Conservation (phyloP, 2,113 vertebrate genomes). For the Andinoacara biseriatus region DNA sequence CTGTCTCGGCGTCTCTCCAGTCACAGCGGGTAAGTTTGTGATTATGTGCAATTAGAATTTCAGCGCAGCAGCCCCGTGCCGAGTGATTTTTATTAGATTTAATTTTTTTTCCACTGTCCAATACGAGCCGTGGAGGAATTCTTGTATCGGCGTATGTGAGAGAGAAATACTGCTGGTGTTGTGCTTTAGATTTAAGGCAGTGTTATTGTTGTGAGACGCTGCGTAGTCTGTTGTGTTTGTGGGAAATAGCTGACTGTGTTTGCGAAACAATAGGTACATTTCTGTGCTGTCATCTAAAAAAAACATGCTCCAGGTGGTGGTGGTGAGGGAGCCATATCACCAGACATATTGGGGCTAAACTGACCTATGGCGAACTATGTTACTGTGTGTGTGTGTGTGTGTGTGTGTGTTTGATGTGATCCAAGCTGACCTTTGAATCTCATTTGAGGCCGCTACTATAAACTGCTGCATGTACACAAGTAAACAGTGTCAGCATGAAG, state of each 20-base stretch:
- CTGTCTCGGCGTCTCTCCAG: constrained; percentile 73
- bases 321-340: background rate
- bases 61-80: background rate
- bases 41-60: constrained; percentile 13
- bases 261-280: constrained; percentile 1
- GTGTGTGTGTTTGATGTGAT: constrained; percentile 9
- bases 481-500: background rate
- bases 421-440: constrained; percentile 52
- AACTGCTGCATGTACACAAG: background rate
- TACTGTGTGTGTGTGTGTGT: background rate
- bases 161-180: background rate
- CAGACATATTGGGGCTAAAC: background rate
- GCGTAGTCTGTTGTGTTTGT: constrained; percentile 30
- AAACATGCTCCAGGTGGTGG: background rate
- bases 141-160: constrained; percentile 13
- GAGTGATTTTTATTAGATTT: background rate
- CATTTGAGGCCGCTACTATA: constrained; percentile 27
- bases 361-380: background rate
- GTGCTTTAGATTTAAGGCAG: background rate
- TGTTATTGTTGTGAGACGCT: constrained; percentile 13
- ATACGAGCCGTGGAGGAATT: background rate
- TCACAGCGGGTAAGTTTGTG: constrained; percentile 79
- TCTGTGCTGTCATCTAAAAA: constrained; percentile 11
- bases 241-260: background rate
- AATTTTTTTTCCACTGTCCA: background rate